These are phyloP conservation scores for Exaiptasia diaphana DNA, from an alignment of 64 coral and sea anemone genomes.

Conservation along the genomic window DNA sequence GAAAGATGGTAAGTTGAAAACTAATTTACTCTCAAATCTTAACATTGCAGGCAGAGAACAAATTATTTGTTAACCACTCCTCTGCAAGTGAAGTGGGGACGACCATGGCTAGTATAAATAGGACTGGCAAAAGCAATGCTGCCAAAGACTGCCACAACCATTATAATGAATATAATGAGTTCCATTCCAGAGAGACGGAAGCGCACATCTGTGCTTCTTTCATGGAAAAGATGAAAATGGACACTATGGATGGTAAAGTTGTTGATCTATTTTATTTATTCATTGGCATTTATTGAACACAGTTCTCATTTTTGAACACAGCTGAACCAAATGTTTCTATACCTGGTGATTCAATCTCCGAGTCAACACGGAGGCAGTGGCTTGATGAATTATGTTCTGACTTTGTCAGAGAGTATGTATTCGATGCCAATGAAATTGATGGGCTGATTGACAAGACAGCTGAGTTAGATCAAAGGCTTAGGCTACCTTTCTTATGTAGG, in stretches of 20 bases:
- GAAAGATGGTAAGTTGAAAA: not conserved
- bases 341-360: not conserved
- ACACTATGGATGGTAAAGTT: not conserved
- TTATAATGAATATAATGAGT: not conserved
- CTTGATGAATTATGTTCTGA: slow-evolving; percentile 4
- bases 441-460: slow-evolving; percentile 12
- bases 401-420: slow-evolving; percentile 1
- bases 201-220: not conserved
- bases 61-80: not conserved
- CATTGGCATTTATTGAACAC: too few species aligned
- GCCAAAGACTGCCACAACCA: not conserved
- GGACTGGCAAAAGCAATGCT: not conserved
- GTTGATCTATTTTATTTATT: too few species aligned
- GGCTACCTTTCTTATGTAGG: not conserved
- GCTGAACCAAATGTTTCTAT: not conserved
- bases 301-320: too few species aligned
- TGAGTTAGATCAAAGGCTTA: not conserved
- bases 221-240: not conserved
- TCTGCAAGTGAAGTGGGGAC: not conserved
- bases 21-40: not conserved
- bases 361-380: not conserved
- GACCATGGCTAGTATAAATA: not conserved
- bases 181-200: not conserved
- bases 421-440: not conserved
- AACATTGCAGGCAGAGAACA: not conserved